phyloP scores from a whole-genome alignment of 2,888 invertebrate species.

The Watsonalla binaria region DNA sequence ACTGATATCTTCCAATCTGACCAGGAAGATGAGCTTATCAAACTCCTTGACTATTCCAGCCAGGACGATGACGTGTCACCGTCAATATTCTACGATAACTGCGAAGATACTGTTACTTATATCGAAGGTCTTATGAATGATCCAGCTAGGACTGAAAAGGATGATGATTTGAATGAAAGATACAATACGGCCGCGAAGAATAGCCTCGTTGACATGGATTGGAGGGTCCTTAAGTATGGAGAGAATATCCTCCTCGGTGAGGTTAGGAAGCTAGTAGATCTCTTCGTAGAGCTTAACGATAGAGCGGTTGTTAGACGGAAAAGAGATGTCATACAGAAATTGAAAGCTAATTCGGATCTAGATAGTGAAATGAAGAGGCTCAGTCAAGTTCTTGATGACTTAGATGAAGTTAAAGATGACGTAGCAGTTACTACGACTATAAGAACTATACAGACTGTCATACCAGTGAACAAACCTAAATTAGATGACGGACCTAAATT shows the following conservation, averaged over 20 bases:
- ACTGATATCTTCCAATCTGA: slow-evolving; percentile 88
- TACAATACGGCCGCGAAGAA: slow-evolving; percentile 64
- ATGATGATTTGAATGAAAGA: slow-evolving; percentile 55
- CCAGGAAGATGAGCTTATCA: slow-evolving; percentile 87
- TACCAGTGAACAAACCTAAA: slow-evolving; percentile 31
- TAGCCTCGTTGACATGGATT: slow-evolving; percentile 68
- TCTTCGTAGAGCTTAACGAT: slow-evolving; percentile 46
- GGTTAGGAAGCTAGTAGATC: slow-evolving; percentile 59
- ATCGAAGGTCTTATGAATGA: slow-evolving; percentile 55
- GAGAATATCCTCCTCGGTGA: slow-evolving; percentile 71
- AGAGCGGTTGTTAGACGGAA: slow-evolving; percentile 47
- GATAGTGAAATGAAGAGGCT: slow-evolving; percentile 69
- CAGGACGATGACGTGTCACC: slow-evolving; percentile 79
- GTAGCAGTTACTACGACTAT: slow-evolving; percentile 33
- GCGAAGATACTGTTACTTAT: slow-evolving; percentile 63
- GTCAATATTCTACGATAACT: slow-evolving; percentile 65
- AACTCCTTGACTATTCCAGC: slow-evolving; percentile 84
- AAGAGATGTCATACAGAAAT: slow-evolving; percentile 37
- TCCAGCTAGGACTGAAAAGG: slow-evolving; percentile 33
- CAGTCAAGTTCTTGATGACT: slow-evolving; percentile 63
- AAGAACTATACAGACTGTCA: slow-evolving; percentile 24
- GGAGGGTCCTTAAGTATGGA: slow-evolving; percentile 70
- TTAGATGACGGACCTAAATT: slow-evolving; percentile 36
- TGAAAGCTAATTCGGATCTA: slow-evolving; percentile 55
- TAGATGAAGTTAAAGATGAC: slow-evolving; percentile 39